Evolutionary conservation across 2,797 vertebrate genomes (phyloP), one percentile per base, ranked within the genome.

Genomic region (Bovichtus diacanthus): DNA sequence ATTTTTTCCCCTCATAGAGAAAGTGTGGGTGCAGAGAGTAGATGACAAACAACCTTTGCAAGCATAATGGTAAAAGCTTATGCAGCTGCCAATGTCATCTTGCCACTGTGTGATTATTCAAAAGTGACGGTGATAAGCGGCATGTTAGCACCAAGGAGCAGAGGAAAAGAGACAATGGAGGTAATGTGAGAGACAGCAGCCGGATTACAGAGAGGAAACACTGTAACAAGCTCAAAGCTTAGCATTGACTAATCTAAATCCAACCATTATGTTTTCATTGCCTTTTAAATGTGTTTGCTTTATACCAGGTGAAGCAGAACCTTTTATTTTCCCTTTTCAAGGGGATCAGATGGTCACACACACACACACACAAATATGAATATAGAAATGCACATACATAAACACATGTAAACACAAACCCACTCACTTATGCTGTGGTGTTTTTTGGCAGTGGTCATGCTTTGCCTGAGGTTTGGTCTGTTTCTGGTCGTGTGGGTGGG

Each of bases 11-110:
- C 55, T 84, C 70, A 62, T n/a, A 68, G 70, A 82, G 66, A 76
- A 56, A 77, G 75, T 80, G 81, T 46, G 74, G 64, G 66, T 69
- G 76, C 51, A 53, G 61, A 76, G 66, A 69, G 76, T 50, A 80
- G 78, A 90, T 83, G 86, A 90, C 84, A 88, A 90, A 90, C 63
- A 87, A 58, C 68, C 70, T 71, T 81, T 9, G 25, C 58, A 76
- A 70, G 80, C 87, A 84, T 86, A 90, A 88, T 63, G 55, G 73
- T 59, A 62, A 86, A 88, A 82, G 84, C 78, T 78, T 86, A 86
- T 85, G 80, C 80, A 80, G 83, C 86, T 81, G 88, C 85, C 87
- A 92, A 74, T 90, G 86, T 88, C 82, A 83, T 88, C 77, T 76
- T 71, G 66, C 78, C 78, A 81, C 83, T 79, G 72, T 71, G 76